These are phyloP conservation scores for Zapus hudsonius DNA, from an alignment of 2,113 vertebrate genomes.

Conservation along the genomic window DNA sequence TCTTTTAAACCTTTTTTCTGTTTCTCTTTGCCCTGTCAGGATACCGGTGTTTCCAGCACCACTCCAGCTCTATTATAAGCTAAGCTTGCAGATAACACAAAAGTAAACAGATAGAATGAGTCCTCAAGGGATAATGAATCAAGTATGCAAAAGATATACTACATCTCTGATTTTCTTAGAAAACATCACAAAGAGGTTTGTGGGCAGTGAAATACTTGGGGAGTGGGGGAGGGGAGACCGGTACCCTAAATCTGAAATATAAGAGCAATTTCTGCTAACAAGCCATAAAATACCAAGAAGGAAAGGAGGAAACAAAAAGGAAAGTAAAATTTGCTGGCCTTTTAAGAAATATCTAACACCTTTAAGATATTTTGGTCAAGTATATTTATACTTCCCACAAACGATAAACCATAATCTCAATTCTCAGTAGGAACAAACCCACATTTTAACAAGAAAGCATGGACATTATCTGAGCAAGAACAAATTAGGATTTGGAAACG, in stretches of 20 bases:
- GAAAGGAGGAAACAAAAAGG: conserved; percentile 25
- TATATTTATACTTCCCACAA: conserved; percentile 25
- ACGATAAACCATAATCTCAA: conserved; percentile 22
- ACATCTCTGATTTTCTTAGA: conserved; percentile 29
- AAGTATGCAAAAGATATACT: background rate
- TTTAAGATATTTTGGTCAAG: conserved; percentile 28
- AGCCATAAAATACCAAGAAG: conserved; percentile 2
- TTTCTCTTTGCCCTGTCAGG: background rate
- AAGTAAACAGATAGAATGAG: conserved; percentile 5
- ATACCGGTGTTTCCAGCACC: background rate
- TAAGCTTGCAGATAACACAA: conserved; percentile 35
- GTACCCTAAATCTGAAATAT: conserved; percentile 4
- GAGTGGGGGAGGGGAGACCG: background rate
- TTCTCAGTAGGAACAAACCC: conserved; percentile 12
- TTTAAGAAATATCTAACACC: conserved; percentile 16
- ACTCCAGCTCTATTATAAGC: background rate
- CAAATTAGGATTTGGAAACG: conserved; percentile 9
- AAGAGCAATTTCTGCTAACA: conserved; percentile 43
- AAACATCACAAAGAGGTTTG: conserved; percentile 41
- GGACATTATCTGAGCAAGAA: conserved; percentile 7
- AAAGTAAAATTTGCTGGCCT: conserved; percentile 68
- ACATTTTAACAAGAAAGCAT: background rate
- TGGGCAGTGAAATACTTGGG: background rate
- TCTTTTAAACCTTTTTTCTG: conserved; percentile 27
- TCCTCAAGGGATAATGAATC: background rate